phyloP scores from a whole-genome alignment of 2,888 invertebrate species.

The Lasioglossum oenotherae region DNA sequence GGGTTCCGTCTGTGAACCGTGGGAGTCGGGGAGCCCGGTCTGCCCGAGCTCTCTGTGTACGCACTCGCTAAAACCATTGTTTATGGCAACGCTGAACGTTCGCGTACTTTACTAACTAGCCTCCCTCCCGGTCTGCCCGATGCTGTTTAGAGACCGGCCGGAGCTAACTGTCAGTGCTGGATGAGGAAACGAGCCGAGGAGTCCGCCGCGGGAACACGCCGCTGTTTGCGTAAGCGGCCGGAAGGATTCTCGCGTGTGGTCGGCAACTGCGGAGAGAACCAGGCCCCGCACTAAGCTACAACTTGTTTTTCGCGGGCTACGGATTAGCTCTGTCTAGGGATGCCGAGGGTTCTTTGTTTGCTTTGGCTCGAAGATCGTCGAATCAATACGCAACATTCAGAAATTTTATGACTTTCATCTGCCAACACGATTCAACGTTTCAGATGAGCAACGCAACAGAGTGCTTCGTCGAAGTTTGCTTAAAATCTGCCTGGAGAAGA shows the following conservation, averaged over 20 bases:
- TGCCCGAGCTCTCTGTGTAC: constrained; percentile 56
- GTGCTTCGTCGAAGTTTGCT: too few relatives aligned
- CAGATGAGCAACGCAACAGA: too few relatives aligned
- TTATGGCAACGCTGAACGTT: constrained; percentile 77
- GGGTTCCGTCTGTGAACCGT: constrained; percentile 72
- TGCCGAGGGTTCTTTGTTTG: neutral
- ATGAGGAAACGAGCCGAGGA: constrained; percentile 33
- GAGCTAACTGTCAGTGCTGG: constrained; percentile 52
- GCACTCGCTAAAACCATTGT: constrained; percentile 79
- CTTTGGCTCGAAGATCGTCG: too few relatives aligned
- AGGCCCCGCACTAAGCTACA: neutral
- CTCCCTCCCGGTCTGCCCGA: constrained; percentile 46
- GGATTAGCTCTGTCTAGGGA: neutral
- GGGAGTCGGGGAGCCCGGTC: constrained; percentile 74
- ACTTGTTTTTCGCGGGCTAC: neutral
- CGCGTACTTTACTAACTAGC: constrained; percentile 80
- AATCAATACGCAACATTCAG: too few relatives aligned
- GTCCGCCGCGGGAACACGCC: constrained; percentile 13
- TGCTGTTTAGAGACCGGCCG: constrained; percentile 51
- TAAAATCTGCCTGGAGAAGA: too few relatives aligned
- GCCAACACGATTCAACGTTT: too few relatives aligned
- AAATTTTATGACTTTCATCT: too few relatives aligned
- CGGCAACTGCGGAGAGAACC: neutral
- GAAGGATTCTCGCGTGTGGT: constrained; percentile 45
- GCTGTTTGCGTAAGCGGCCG: constrained; percentile 33